phyloP scores from a whole-genome alignment of 2,797 vertebrate genomes.

The Aythya fuligula region DNA sequence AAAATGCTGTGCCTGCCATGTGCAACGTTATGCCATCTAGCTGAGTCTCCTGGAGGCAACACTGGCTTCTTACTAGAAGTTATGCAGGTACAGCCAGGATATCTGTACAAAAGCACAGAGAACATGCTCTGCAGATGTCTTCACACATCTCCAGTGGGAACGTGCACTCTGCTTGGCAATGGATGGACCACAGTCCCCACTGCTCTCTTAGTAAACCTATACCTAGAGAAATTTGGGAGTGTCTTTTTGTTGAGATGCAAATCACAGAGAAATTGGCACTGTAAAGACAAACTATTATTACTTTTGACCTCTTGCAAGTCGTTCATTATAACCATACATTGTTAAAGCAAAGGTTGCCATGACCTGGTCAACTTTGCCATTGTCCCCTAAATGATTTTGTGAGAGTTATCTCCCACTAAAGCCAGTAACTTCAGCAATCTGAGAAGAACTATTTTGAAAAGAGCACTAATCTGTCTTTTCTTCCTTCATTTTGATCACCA shows the following conservation, averaged over 20 bases:
- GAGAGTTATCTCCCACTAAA: neutral
- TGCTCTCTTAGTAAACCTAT: neutral
- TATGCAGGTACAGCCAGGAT: neutral
- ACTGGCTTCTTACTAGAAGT: neutral
- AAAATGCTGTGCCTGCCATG: neutral
- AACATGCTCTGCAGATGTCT: neutral
- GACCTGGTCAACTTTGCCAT: neutral
- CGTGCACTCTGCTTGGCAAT: neutral
- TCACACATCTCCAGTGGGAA: neutral
- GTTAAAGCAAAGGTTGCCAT: neutral
- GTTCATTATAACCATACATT: neutral
- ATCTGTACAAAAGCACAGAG: neutral
- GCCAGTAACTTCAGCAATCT: neutral
- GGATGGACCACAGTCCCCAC: neutral
- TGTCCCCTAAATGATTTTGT: neutral
- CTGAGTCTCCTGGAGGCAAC: neutral
- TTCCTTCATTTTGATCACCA: neutral
- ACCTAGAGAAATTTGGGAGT: neutral
- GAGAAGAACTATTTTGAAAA: neutral
- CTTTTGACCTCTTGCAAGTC: neutral
- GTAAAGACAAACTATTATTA: neutral
- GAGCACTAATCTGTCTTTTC: neutral
- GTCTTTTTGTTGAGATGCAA: neutral
- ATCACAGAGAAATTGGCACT: neutral
- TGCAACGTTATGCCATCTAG: neutral